Evolutionary conservation across 2,797 vertebrate genomes (phyloP), one percentile per base, ranked within the genome.

Genomic region (Nasua narica): DNA sequence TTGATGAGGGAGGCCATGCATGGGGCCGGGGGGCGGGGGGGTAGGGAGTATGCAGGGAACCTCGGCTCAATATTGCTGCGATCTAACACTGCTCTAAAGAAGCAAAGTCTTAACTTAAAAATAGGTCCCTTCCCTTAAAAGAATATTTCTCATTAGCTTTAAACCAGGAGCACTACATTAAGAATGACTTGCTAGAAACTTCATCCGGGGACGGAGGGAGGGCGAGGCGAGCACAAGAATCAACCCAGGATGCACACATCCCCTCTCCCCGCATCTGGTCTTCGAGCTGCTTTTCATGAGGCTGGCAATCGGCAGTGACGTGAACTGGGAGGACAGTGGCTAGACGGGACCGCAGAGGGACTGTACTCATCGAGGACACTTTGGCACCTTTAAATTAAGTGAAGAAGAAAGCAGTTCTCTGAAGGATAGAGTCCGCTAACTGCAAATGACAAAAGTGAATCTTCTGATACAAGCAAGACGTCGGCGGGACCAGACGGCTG

Each of bases 381-480:
- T 19, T 2, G 11, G 12, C 3, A 6, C 48, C 82, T 96, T 90
- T 78, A 84, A 91, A 79, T 87, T 50, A 94, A 72, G 67, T 46
- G 35, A 93, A 40, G 86, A 78, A 90, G 74, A 35, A 72, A 85
- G 50, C 1, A 46, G 40, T 56, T 72, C 83, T n/a, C 84, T 35
- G 37, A 86, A 74, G 43, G 82, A 48, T 50, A 91, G 0, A 12
- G 82, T 21, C 14, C 58, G 37, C 43, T 48, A 77, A 78, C 54
- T 79, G 72, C 92, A 69, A 86, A 96, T 82, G 88, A 90, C 77
- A 90, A 95, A 50, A 60, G 35, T 7, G 54, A 91, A 74, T 83
- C 88, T 92, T 83, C 50, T 14, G 78, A 92, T 32, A 52, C 5
- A 29, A 76, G 74, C 56, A 60, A 95, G 83, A 84, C 35, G 52